phyloP scores from a whole-genome alignment of 2,888 invertebrate species.

The Galeruca laticollis region DNA sequence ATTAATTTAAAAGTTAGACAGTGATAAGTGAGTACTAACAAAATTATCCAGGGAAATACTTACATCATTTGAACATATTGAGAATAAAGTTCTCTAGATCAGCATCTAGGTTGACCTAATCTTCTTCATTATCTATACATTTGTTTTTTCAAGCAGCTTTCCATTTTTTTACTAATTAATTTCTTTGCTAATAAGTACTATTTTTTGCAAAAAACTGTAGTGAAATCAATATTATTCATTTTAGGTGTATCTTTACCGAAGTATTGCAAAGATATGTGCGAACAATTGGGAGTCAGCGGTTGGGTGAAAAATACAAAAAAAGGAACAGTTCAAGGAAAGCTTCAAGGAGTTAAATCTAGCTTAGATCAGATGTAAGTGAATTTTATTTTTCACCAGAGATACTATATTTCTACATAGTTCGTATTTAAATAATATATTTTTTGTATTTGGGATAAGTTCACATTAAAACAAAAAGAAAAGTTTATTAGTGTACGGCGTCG shows the following conservation, averaged over 20 bases:
- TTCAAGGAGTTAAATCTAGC: conserved; percentile 84
- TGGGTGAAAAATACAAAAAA: conserved; percentile 93
- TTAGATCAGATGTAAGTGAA: conserved; percentile 88
- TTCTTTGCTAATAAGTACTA: neutral
- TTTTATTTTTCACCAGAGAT: conserved; percentile 2
- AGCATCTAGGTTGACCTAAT: too few relatives aligned
- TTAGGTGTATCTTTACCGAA: conserved; percentile 90
- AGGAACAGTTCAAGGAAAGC: conserved; percentile 89
- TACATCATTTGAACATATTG: too few relatives aligned
- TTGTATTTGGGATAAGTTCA: too few relatives aligned
- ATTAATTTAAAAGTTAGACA: too few relatives aligned
- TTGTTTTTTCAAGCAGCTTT: too few relatives aligned
- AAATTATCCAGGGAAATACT: too few relatives aligned
- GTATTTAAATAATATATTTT: too few relatives aligned
- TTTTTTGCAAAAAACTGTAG: neutral
- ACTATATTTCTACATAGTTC: neutral
- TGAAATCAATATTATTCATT: conserved; percentile 30
- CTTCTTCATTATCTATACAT: too few relatives aligned
- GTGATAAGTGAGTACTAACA: too few relatives aligned
- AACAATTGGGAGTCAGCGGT: conserved; percentile 80
- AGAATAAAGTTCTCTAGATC: too few relatives aligned
- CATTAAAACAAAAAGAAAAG: too few relatives aligned
- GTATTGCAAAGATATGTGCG: conserved; percentile 85
- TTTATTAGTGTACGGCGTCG: too few relatives aligned
- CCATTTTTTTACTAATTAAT: neutral